Percentiles rank a stretch among this genome's conserved stretches.
These are phyloP conservation scores for Maccullochella peelii DNA, from an alignment of 2,113 vertebrate species.

Conservation along the genomic window DNA sequence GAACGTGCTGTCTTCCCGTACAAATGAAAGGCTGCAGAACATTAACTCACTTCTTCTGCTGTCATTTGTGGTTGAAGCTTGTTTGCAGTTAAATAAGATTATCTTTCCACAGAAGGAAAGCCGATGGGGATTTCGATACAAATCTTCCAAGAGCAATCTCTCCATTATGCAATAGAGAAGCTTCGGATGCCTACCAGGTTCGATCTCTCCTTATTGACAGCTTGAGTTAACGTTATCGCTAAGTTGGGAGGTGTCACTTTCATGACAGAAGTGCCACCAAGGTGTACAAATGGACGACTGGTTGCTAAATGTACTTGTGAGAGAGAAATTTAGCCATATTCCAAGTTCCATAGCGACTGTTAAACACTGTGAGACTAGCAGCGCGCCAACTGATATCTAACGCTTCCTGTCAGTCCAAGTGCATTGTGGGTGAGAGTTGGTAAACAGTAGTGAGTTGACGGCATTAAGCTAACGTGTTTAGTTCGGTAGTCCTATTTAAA, in stretches of 20 bases:
- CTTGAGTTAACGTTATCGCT: neutral
- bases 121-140: conserved; percentile 2
- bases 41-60: conserved; percentile 66
- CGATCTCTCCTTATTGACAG: neutral
- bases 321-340: no score
- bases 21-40: conserved; percentile 84
- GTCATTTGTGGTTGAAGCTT: conserved; percentile 31
- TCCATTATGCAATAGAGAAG: conserved; percentile 45
- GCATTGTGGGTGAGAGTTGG: conserved; percentile 72
- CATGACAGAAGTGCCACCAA: neutral
- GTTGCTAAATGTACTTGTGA: no score
- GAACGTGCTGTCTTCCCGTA: conserved; percentile 80
- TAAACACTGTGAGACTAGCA: neutral
- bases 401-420: conserved; percentile 55
- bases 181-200: neutral
- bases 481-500: neutral
- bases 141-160: conserved; percentile 3
- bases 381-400: conserved; percentile 60
- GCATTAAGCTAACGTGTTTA: neutral
- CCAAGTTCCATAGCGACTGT: neutral
- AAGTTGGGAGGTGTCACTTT: neutral
- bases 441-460: conserved; percentile 23
- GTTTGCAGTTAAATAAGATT: conserved; percentile 83
- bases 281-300: neutral
- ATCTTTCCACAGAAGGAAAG: conserved; percentile 87